Percentiles rank a stretch among this genome's conserved stretches.
These are phyloP conservation scores for Agrenia bidenticulata DNA, from an alignment of 2,888 invertebrate genomes.

Conservation along the genomic window DNA sequence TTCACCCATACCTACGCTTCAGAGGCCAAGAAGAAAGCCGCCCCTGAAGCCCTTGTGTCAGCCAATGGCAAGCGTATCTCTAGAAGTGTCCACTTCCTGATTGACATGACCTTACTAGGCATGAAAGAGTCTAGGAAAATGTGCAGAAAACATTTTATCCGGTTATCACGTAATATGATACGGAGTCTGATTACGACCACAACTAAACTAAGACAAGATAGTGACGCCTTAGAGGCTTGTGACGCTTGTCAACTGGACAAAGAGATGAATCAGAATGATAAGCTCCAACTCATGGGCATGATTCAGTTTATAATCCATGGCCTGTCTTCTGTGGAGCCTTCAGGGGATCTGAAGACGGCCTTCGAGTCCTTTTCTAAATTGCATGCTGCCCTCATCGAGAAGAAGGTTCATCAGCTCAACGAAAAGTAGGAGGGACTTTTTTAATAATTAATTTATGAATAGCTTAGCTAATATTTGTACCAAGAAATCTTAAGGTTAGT, in stretches of 20 bases:
- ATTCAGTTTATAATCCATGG: slow-evolving; percentile 10
- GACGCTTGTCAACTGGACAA: neutral
- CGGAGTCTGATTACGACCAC: slow-evolving; percentile 3
- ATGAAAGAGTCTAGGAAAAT: slow-evolving; percentile 4
- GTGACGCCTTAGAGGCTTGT: neutral
- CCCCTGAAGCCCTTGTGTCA: neutral
- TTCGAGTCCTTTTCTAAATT: neutral
- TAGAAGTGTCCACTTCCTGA: neutral
- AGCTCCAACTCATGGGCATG: slow-evolving; percentile 4
- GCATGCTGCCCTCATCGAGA: neutral
- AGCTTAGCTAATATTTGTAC: no score
- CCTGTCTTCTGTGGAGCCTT: neutral
- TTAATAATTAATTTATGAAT: no score
- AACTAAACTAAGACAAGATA: slow-evolving; percentile 14
- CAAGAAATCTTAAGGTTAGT: no score
- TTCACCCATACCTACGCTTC: slow-evolving; percentile 8
- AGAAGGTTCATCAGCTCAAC: neutral
- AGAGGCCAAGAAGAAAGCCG: neutral
- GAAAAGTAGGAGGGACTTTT: no score
- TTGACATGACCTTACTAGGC: neutral
- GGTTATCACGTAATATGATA: slow-evolving; percentile 9
- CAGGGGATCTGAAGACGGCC: neutral
- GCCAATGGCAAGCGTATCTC: neutral
- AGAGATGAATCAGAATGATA: slow-evolving; percentile 1
- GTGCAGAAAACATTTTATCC: slow-evolving; percentile 6